Evolutionary conservation across 2,113 vertebrate genomes (phyloP).

Genomic region (Mugil cephalus): DNA sequence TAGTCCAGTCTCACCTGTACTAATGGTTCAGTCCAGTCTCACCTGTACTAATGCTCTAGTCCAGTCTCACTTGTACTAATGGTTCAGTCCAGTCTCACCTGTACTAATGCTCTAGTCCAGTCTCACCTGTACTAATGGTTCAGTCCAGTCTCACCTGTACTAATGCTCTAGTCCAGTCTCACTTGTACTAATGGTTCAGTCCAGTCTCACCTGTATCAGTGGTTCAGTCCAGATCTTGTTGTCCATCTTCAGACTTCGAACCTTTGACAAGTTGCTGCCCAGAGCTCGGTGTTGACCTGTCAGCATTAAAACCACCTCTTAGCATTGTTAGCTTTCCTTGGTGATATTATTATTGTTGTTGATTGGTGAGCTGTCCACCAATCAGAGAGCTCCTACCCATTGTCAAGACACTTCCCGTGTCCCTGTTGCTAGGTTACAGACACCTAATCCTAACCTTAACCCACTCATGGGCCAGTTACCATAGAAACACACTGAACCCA

Average conservation of each 20-base stretch:
- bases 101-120: conserved; percentile 51
- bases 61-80: conserved; percentile 48
- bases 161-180: neutral
- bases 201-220: conserved; percentile 48
- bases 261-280: conserved; percentile 79
- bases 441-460: too few species aligned
- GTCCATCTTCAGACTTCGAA: conserved; percentile 84
- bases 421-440: too few species aligned
- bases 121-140: conserved; percentile 64
- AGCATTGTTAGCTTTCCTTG: neutral
- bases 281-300: conserved; percentile 80
- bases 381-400: too few species aligned
- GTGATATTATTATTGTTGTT: too few species aligned
- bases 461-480: too few species aligned
- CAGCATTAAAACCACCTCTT: neutral
- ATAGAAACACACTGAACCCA: too few species aligned
- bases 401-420: too few species aligned
- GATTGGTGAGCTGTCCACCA: too few species aligned
- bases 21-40: neutral
- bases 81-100: conserved; percentile 79
- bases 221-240: conserved; percentile 85
- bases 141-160: conserved; percentile 68
- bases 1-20: conserved; percentile 68
- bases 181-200: too few species aligned
- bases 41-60: too few species aligned